Base-by-base conservation (phyloP, 2,888 invertebrate genomes). In the Teleogryllus oceanicus region DNA sequence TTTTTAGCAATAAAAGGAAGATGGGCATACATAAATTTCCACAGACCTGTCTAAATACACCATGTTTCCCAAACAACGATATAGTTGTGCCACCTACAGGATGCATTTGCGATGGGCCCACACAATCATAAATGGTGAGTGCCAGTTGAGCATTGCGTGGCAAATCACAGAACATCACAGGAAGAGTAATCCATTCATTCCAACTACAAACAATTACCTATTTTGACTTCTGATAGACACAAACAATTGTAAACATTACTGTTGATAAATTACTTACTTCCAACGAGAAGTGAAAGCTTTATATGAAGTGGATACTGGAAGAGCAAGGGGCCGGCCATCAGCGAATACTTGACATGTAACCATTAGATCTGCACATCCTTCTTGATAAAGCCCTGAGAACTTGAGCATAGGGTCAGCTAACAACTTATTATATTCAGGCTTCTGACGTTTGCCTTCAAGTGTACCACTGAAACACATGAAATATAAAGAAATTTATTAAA, bases 171-270 rank as follows among this genome's bases (percentile, higher is more conserved):
- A 94, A 98, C 86, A 93, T 93, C 51, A 98, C 90, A 0, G 98
- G 98, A 80, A 99, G 88, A 0, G 92, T 93, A 51, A 99, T 90
- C 98, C 98, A 98, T 88, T 99, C 98, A 86, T 98, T 98, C 98
- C 98, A 99, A 86, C 97, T 97, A 86, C 24, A 89, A 88, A 82
- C 79, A 74, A 83, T 37, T 37, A 37, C 8, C 24, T 8, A 37
- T 37, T 37, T 37, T 37, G 37, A 37, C 37, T 37, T 37, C 37
- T 37, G 37, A 37, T 37, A 37, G 5, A 37, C 37, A 74, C 20
- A 11, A 74, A 74, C 74, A 74, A 74, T 74, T 20, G 37, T 37
- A 37, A 37, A 37, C 37, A 18, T 21, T 18, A 76, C 78, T 78
- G 75, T 12, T 16, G n/a, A 13, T 21, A 74, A n/a, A 20, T 49